Base-by-base conservation (phyloP, 2,797 vertebrate species). In the Acrossocheilus wenchowensis region DNA sequence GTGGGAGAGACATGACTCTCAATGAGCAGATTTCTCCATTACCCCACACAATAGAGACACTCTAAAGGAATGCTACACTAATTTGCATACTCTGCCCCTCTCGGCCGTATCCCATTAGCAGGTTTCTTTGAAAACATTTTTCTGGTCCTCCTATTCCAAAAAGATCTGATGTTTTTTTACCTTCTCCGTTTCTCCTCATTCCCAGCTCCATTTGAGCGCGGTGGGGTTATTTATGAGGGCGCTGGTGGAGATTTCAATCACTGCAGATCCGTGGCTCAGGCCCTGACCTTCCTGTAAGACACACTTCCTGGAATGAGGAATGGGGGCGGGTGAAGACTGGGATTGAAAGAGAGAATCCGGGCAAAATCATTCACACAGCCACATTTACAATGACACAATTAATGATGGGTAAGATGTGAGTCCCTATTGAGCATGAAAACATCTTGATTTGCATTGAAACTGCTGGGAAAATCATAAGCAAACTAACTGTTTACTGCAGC, bases 191-290 rank as follows among this genome's bases (percentile, higher is more conserved):
- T 21, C 83, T 66, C 36, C 41, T 84, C 62, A 78, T 78, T 85
- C 36, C 62, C 64, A 7, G 48, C 41, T 84, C 73, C 9, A 41
- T 57, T 85, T 78, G 36, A 69, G 75, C 12, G 7, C 4, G 0
- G n/a, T 43, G 48, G 64, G 83, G 43, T 85, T 79, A 85, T 85
- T 85, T 78, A 85, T 71, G 75, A 79, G 75, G 48, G 39, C 17
- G 3, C 60, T 39, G 83, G 64, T 69, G 83, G 68, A 73, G 82
- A 84, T 86, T 88, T 90, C 82, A 82, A 89, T 88, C 87, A 88
- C 52, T 66, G 71, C 54, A 12, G 71, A 83, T 74, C 45, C 23
- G 52, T 39, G 64, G 73, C 81, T 72, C n/a, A 74, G 50, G 57
- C 72, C 78, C 6, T 69, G 80, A 87, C 88, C 86, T 85, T 78